Base-by-base conservation (phyloP, 1,140 invertebrate species). In the Chironomus striatipennis region DNA sequence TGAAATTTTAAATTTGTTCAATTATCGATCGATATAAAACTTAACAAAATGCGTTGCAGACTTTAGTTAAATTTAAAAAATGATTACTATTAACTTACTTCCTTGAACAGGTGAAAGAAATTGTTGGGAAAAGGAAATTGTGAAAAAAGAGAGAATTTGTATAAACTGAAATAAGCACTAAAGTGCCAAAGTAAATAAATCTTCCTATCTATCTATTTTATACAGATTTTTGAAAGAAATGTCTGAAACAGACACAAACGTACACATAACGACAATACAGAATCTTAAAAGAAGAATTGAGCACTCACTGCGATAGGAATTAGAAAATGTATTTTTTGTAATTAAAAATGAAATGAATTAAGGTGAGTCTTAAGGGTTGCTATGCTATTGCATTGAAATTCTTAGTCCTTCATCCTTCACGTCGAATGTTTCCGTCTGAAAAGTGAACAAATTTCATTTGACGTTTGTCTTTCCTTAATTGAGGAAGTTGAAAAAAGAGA, bases 141-240 rank as follows among this genome's bases (percentile, higher is more conserved):
- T 34, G 24, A 34, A 5, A 34, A 34, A 34, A 34, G 5, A 34
- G 24, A 34, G 24, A 34, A 34, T 34, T 34, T 34, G 5, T 34
- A 34, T 34, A 34, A 34, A 34, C n/a, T n/a, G 24, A 34, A 1
- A 2, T 34, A 34, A 70, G 17, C 20, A 18, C 18, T 70, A 15
- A 70, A 70, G 65, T 70, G 65, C 65, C 20, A 70, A 70, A 70
- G 65, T 70, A 70, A 70, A 70, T 70, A 70, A 70, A 70, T 70
- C 65, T 70, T 70, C 18, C 18, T 9, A 20, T 70, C 65, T 18
- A 20, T 70, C n/a, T 70, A 57, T 57, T n/a, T 57, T 57, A 57
- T 57, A 12, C 24, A 34, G 24, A 34, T 34, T 34, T 34, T 34
- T 34, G 24, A 47, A 47, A 47, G 43, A 47, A 15, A 47, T 3